Conservation (phyloP, 2,113 vertebrate genomes). For the Ophiodon elongatus region DNA sequence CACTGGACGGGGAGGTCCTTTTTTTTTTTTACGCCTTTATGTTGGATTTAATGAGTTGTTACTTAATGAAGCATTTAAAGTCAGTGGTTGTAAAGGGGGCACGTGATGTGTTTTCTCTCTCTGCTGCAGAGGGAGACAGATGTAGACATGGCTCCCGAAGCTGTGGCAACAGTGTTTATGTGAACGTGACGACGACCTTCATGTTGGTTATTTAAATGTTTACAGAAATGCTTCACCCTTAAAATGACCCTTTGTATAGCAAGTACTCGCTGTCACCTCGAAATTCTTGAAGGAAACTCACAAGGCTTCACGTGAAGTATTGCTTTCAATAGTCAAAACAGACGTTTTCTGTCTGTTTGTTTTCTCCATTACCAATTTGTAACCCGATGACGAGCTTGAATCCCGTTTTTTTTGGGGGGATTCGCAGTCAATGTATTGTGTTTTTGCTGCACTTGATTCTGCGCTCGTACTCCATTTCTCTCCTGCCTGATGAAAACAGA, state of each 20-base stretch:
- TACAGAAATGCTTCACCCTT: neutral
- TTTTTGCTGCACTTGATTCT: neutral
- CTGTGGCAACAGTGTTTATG: neutral
- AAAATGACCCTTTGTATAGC: neutral
- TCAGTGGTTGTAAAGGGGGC: neutral
- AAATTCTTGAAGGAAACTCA: no score
- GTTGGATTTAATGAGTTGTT: neutral
- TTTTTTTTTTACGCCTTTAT: neutral
- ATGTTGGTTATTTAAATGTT: neutral
- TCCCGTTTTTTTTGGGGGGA: neutral
- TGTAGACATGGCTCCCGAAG: neutral
- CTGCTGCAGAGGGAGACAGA: neutral
- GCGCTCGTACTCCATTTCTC: neutral
- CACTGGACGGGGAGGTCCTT: neutral
- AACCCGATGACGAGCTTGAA: neutral
- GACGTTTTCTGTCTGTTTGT: neutral
- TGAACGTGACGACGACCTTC: neutral
- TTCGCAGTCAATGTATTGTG: neutral
- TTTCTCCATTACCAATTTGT: neutral
- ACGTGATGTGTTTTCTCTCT: neutral
- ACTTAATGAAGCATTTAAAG: neutral
- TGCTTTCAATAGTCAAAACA: neutral
- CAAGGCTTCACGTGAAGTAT: no score
- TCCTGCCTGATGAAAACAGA: constrained; percentile 2
- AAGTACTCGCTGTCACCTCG: no score